Conservation (phyloP, 2,797 vertebrate genomes). For the Podarcis siculus region DNA sequence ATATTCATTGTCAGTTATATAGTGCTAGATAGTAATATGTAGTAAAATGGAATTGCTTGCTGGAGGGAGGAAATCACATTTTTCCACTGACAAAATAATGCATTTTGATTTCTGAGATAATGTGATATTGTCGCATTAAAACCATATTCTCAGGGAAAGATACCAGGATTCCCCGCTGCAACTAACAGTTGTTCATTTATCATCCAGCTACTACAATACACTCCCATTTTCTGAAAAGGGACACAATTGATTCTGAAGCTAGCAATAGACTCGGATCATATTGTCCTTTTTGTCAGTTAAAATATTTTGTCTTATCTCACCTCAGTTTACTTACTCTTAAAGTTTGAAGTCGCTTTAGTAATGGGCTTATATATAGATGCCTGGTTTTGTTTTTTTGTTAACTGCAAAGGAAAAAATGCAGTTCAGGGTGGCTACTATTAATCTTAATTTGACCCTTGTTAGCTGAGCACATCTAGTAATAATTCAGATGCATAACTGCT, state of each 20-base stretch:
- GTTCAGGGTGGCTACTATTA: neutral
- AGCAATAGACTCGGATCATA: neutral
- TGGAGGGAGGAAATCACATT: neutral
- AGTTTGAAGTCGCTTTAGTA: constrained; percentile 14
- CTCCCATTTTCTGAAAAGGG: neutral
- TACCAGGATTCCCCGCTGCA: neutral
- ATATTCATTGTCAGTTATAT: neutral
- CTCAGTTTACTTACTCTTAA: constrained; percentile 20
- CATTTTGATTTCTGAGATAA: neutral
- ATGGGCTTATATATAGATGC: constrained; percentile 31
- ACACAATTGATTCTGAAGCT: constrained; percentile 6
- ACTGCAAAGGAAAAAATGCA: neutral
- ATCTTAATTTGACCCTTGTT: constrained; percentile 34
- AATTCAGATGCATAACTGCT: constrained; percentile 17
- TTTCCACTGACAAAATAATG: neutral
- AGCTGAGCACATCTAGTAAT: constrained; percentile 36
- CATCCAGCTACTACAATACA: neutral
- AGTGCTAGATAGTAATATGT: neutral
- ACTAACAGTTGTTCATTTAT: constrained; percentile 7
- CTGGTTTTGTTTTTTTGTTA: neutral
- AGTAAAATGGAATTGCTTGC: neutral
- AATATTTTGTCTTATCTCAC: constrained; percentile 26
- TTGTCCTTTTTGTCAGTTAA: constrained; percentile 27
- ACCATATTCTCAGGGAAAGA: neutral
- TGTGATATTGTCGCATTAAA: neutral